Evolutionary conservation across 2,888 invertebrate genomes (phyloP), one percentile per base, ranked within the genome.

Genomic region (Drosophila longiperda): DNA sequence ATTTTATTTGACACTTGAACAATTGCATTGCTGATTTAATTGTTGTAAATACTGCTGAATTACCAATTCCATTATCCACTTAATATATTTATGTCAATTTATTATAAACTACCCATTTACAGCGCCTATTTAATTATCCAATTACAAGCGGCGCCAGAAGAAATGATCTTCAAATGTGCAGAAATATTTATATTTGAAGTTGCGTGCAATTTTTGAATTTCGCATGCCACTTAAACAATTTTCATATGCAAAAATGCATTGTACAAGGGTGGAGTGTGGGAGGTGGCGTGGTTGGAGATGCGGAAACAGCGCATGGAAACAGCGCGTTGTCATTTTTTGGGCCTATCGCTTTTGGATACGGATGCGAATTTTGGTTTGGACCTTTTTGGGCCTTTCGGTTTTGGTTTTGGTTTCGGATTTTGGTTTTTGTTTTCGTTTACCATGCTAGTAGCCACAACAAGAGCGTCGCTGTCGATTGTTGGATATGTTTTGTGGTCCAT

Each of bases 61-160:
- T 71, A 66, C 64, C 57, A 62, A 73, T 81, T 75, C 55, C 70
- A 75, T 86, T 74, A 83, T 66, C 53, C 64, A 76, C 66, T 69
- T 71, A 70, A 80, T 68, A 66, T 70, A 84, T 84, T 79, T 81
- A 78, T 78, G 73, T 61, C 82, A 76, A 83, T 78, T 75, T 66
- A 64, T 68, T 83, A 75, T 75, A 80, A 73, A 80, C 74, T 75
- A 66, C 65, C 73, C 57, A 65, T 60, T 82, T 62, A 52, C 38
- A 64, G 75, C 71, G 75, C 53, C 80, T 73, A 80, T 86, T 89
- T 82, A 87, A 89, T 84, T 82, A 89, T 87, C 78, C 87, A 86
- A 86, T 86, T 87, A 87, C 71, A 55, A 59, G 36, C 55, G 45
- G 12, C 70, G 65, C 60, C 60, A 71, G 75, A 73, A 72, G 66